Conservation (phyloP, 2,888 invertebrate species). For the Crocallis elinguaria region DNA sequence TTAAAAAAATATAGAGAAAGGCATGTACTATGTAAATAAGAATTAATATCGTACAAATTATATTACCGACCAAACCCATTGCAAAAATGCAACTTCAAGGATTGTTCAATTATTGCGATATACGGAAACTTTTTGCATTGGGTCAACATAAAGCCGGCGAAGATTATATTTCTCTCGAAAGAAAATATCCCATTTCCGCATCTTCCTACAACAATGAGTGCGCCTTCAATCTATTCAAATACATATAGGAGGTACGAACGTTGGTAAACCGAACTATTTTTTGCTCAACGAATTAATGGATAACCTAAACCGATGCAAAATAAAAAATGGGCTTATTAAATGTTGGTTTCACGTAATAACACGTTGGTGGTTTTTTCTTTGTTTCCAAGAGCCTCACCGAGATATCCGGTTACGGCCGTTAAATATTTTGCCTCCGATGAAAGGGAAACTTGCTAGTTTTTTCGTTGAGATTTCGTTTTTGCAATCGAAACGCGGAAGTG, state of each 20-base stretch:
- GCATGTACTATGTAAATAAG: not conserved
- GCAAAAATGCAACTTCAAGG: conserved; percentile 39
- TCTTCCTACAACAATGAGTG: conserved; percentile 82
- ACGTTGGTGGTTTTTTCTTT: conserved; percentile 82
- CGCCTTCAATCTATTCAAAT: conserved; percentile 82
- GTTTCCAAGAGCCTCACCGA: conserved; percentile 78
- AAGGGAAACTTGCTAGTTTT: conserved; percentile 82
- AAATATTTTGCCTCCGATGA: conserved; percentile 83
- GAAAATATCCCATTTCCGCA: conserved; percentile 86
- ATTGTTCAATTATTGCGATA: conserved; percentile 61
- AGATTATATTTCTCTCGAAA: conserved; percentile 84
- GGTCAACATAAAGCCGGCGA: conserved; percentile 77
- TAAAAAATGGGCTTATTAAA: conserved; percentile 84
- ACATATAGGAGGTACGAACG: conserved; percentile 56
- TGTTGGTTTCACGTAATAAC: conserved; percentile 84
- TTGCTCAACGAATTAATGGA: conserved; percentile 81
- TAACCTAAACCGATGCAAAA: conserved; percentile 80
- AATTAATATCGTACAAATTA: not conserved
- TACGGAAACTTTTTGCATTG: conserved; percentile 70
- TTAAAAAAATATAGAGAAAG: not conserved
- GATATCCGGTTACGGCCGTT: conserved; percentile 84
- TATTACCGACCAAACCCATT: not conserved
- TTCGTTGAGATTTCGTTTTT: conserved; percentile 75
- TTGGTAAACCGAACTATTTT: conserved; percentile 74
- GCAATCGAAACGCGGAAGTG: conserved; percentile 78